Evolutionary conservation across 2,888 invertebrate genomes (phyloP), one percentile per base, ranked within the genome.

Genomic region (Opisthograptis luteolata): DNA sequence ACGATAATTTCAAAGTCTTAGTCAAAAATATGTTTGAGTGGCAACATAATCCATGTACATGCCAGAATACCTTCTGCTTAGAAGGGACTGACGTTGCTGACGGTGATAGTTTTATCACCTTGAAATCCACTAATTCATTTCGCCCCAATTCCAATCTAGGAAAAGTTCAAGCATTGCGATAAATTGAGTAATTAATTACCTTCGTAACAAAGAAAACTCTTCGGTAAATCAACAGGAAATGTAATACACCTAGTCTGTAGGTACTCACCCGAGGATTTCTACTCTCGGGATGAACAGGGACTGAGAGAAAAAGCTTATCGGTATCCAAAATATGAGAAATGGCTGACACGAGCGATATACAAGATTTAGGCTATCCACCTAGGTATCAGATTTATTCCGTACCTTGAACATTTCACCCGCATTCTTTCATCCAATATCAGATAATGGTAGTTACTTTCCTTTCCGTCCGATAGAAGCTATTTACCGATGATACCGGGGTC

Each of bases 181-280:
- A 39, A 43, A 43, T 24, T 34, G 32, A 28, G 17, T 50, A 43
- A 50, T 44, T 50, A 43, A 50, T 44, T 44, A 49, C 43, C 24
- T 34, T 13, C 1, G 27, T 49, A 44, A 44, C 44, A 44, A 44
- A 49, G 49, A 44, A 44, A 49, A 43, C 43, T 27, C 32, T 37
- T 22, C 37, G 39, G 32, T 49, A 43, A 49, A 43, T 42, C 48
- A 49, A 31, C 32, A 39, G 32, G 37, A 37, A 43, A 37, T 42
- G 19, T 39, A 43, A 49, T 43, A 36, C 37, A 8, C 32, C 30
- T 13, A 8, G 8, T n/a, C n/a, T n/a, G n/a, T n/a, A n/a, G n/a
- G n/a, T 9, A 22, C 32, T 20, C 14, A 10, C 2, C 17, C 17
- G 13, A 27, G 34, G 30, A 28, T 20, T 13, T 32, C 34, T 14